A percentile compares a stretch with the other conserved stretches of the same genome.
These are phyloP conservation scores for Leptopilina syphax DNA, from an alignment of 2,888 invertebrate genomes.

Conservation along the genomic window DNA sequence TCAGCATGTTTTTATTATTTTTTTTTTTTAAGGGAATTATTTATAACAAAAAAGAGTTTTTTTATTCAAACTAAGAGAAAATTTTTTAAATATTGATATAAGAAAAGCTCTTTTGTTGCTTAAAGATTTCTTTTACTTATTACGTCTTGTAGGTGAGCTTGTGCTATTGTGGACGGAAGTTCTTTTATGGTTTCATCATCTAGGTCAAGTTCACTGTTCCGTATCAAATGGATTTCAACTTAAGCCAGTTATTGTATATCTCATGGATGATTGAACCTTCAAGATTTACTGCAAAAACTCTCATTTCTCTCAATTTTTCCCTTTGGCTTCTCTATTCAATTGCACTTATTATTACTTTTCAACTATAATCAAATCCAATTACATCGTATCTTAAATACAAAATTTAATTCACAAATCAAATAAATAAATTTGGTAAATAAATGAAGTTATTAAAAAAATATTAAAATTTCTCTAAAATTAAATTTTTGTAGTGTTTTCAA, in stretches of 20 bases:
- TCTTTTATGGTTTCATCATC: constrained; percentile 26
- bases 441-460: no score
- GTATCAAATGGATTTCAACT: constrained; percentile 33
- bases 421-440: no score
- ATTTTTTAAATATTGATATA: no score
- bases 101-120: no score
- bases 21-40: no score
- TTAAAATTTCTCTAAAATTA: no score
- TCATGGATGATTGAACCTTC: constrained; percentile 3
- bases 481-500: no score
- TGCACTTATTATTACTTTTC: no score
- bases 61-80: not conserved
- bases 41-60: no score
- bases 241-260: constrained; percentile 34
- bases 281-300: not conserved
- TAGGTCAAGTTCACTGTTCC: constrained; percentile 35
- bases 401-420: no score
- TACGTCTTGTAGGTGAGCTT: constrained; percentile 6
- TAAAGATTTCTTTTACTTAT: not conserved
- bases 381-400: not conserved
- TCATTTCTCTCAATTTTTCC: not conserved
- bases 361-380: no score
- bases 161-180: constrained; percentile 9
- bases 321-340: not conserved
- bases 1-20: no score